These are phyloP conservation scores for Eilema caniola DNA, from an alignment of 2,888 invertebrate genomes.

Conservation along the genomic window DNA sequence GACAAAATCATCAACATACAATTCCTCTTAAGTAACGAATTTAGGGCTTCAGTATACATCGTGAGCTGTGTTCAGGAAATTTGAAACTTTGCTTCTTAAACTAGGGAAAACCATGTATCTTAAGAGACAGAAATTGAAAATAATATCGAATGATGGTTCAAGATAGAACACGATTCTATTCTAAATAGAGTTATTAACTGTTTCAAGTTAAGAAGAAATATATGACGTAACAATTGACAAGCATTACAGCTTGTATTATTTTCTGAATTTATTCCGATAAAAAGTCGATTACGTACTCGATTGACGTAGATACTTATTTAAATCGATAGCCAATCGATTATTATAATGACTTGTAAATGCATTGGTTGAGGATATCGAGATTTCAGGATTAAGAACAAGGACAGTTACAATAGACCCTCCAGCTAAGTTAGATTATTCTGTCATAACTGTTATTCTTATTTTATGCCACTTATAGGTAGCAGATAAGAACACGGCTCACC, in stretches of 20 bases:
- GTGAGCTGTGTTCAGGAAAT: too few species aligned
- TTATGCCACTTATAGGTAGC: too few species aligned
- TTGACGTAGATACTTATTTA: constrained; percentile 37
- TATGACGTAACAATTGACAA: constrained; percentile 61
- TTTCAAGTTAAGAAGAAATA: constrained; percentile 35
- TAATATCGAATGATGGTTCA: too few species aligned
- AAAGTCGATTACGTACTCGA: constrained; percentile 41
- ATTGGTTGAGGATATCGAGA: constrained; percentile 17
- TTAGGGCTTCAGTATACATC: too few species aligned
- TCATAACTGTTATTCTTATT: too few species aligned
- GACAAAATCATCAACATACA: too few species aligned
- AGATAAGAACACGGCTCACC: too few species aligned
- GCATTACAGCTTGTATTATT: constrained; percentile 48
- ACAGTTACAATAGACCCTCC: constrained; percentile 14
- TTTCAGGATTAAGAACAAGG: constrained; percentile 8
- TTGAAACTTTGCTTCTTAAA: too few species aligned
- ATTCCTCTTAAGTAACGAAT: too few species aligned
- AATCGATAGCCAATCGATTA: constrained; percentile 28
- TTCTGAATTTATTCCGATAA: constrained; percentile 33
- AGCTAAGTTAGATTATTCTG: too few species aligned
- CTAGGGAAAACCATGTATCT: too few species aligned
- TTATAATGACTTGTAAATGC: constrained; percentile 30
- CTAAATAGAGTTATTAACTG: constrained; percentile 27
- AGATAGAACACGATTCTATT: neutral
- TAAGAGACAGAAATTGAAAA: too few species aligned